Percentiles rank a stretch among this genome's conserved stretches.
These are phyloP conservation scores for Notocelia uddmanniana DNA, from an alignment of 2,888 invertebrate genomes.

Conservation along the genomic window DNA sequence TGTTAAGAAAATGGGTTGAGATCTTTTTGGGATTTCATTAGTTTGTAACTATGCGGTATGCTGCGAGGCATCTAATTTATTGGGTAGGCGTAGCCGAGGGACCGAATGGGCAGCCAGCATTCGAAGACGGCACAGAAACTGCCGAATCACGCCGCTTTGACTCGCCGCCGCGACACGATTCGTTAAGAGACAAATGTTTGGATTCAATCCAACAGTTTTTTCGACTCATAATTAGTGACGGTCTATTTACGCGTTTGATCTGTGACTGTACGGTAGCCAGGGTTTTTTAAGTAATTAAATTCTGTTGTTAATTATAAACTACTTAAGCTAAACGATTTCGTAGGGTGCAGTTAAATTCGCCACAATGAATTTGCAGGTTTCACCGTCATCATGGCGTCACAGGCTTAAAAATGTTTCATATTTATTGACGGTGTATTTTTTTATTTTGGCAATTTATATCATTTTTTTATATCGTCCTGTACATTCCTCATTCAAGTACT, in stretches of 20 bases:
- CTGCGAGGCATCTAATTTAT: conserved; percentile 83
- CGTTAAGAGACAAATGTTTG: conserved; percentile 86
- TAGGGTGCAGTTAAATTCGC: conserved; percentile 50
- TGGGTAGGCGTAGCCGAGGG: conserved; percentile 83
- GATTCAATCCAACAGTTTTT: conserved; percentile 82
- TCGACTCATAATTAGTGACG: conserved; percentile 76
- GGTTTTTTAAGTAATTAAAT: conserved; percentile 72
- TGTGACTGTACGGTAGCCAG: conserved; percentile 71
- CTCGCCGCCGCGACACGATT: conserved; percentile 82
- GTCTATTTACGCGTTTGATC: conserved; percentile 74
- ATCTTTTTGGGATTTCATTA: conserved; percentile 84
- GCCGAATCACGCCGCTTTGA: conserved; percentile 85
- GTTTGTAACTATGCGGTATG: conserved; percentile 84
- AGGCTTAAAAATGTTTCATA: background rate
- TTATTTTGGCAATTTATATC: background rate
- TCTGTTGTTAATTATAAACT: conserved; percentile 69
- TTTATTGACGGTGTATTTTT: conserved; percentile 6
- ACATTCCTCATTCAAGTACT: background rate
- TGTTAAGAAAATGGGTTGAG: conserved; percentile 86
- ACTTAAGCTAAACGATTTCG: conserved; percentile 58
- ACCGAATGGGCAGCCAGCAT: conserved; percentile 84
- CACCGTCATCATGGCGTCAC: conserved; percentile 20
- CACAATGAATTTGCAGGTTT: conserved; percentile 45
- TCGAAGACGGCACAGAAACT: conserved; percentile 77
- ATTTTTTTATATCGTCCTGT: background rate